Base-by-base conservation (phyloP, 1,140 invertebrate genomes). In the Euura saliciscinereae region DNA sequence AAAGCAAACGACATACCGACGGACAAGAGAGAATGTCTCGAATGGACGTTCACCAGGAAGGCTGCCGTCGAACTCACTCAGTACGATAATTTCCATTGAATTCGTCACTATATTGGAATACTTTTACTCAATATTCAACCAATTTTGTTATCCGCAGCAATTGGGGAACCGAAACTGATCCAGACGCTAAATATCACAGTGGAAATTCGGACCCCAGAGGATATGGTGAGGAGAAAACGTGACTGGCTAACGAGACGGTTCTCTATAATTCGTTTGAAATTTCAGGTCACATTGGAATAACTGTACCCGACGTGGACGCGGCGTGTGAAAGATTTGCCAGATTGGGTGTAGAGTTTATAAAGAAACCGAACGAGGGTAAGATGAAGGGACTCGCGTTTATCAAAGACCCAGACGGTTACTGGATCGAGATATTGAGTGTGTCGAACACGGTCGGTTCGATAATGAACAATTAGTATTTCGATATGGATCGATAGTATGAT, bases 341-440 rank as follows among this genome's bases (percentile, higher is more conserved):
- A 74, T 86, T 94, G 65, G 93, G 93, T 64, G 96, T 98, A 43
- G 93, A 95, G 75, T 98, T 98, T 87, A 89, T 96, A 1, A 98
- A 98, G 82, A 94, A 92, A 79, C 96, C 96, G 44, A 91, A 94
- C 81, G 96, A 97, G 83, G 96, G 95, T 77, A 95, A 94, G 84
- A 98, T 98, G 95, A 98, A 96, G 85, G 95, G 94, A 2, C 88
- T 98, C 68, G 97, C 97, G 3, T 98, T 98, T 83, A 96, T 98
- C 71, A 94, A 96, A 80, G 97, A 98, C 86, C 97, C 97, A 0
- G 97, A 98, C 88, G 96, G 96, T 64, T 98, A 98, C 84, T 98
- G 96, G 96, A 98, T 98, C 80, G 97, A 98, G 88, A 97, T 98
- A 73, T 92, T 98, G 71, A 96, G 92, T n/a, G 51, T 59, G 13